Evolutionary conservation across 2,888 invertebrate genomes (phyloP), one percentile per base, ranked within the genome.

Genomic region (Myopa testacea): DNA sequence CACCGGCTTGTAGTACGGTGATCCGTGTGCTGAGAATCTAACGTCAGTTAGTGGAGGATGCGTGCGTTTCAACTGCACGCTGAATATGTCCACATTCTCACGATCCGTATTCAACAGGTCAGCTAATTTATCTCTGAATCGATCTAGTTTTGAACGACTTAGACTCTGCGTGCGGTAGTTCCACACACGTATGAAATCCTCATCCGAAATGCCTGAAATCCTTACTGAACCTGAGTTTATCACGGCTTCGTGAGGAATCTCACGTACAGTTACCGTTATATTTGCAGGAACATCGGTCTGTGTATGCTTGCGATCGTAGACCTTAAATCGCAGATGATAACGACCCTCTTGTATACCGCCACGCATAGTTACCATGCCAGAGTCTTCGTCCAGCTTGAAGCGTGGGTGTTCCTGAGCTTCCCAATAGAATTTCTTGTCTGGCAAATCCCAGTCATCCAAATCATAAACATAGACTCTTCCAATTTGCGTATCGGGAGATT

Each of bases 391-490:
- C 45, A 98, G 90, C 80, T 94, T 95, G 88, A 98, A 98, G 83
- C 94, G 93, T 1, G 95, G 94, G 91, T 97, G 96, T 87, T 96
- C 95, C 75, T 93, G 91, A 68, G 93, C 93, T 86, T 96, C 96
- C 96, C 97, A 98, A 87, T 96, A 96, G 91, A 98, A 99, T 85
- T 96, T 97, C 90, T 99, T 99, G 88, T 99, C 98, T 0, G 96
- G 96, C 81, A 98, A 90, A 90, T 99, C 99, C 99, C 99, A 99
- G 88, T 99, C 99, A 89, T 99, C 99, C 81, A 96, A 91, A 90
- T 99, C 99, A 87, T 97, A 96, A 0, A 99, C 98, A 89, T 98
- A 98, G 8, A 99, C 99, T 80, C 96, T 92, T 55, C 98, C 98
- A 81, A 99, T 95, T 88, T 95, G 95, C 0, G 97, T 96, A 84